Conservation (phyloP, 37 sponge, comb jelly and placozoan genomes). For the Oscarella lobularis region DNA sequence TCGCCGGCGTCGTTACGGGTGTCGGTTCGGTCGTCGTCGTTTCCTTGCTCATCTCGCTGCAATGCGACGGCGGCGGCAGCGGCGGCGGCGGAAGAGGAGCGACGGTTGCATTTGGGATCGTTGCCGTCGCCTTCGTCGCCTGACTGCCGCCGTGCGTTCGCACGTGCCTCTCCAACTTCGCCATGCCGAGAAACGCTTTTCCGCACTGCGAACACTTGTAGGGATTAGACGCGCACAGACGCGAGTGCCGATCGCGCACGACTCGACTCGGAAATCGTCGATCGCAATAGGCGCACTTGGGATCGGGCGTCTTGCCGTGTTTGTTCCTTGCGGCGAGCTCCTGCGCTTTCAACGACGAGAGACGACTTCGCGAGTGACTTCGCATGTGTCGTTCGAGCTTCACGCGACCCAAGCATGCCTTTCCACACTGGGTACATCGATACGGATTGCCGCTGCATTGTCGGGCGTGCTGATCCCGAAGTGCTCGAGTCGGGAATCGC, state of each 20-base stretch:
- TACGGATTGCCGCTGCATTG: not conserved
- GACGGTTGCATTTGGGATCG: too few relatives aligned
- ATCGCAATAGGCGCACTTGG: conserved; percentile 4
- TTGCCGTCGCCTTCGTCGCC: not conserved
- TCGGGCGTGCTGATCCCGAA: conserved; percentile 4
- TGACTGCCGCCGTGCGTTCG: not conserved
- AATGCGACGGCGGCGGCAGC: too few relatives aligned
- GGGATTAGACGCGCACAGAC: conserved; percentile 1
- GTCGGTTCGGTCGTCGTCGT: too few relatives aligned
- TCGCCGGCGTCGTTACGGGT: too few relatives aligned
- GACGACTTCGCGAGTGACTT: not conserved
- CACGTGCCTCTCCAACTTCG: not conserved
- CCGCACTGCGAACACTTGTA: not conserved
- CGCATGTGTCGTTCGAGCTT: conserved; percentile 8
- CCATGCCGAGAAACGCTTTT: conserved; percentile 5
- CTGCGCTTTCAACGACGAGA: conserved; percentile 1
- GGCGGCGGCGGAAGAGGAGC: too few relatives aligned
- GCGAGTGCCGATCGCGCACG: conserved; percentile 6
- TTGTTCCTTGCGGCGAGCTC: conserved; percentile 6
- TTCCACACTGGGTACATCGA: not conserved
- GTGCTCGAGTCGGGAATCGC: not conserved
- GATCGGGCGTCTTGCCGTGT: not conserved
- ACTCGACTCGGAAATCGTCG: conserved; percentile 1
- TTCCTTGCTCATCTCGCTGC: too few relatives aligned
- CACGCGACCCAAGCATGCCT: conserved; percentile 1